A percentile compares a stretch with the other conserved stretches of the same genome.
Evolutionary conservation across 2,797 vertebrate species (phyloP).

Genomic region (Bovichtus variegatus): DNA sequence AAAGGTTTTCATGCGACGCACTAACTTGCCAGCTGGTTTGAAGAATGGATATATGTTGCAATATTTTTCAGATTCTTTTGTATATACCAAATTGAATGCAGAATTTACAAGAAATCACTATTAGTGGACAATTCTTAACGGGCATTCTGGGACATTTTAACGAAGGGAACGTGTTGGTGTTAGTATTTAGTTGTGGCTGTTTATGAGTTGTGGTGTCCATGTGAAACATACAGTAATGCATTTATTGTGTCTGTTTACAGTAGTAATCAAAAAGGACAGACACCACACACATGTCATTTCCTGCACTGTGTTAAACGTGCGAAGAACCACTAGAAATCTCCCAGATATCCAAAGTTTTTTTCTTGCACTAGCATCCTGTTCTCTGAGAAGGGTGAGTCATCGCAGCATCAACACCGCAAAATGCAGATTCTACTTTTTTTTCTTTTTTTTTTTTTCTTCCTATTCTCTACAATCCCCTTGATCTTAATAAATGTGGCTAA

Average conservation of each 20-base stretch:
- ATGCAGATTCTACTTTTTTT: slow-evolving; percentile 27
- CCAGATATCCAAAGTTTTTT: slow-evolving; percentile 17
- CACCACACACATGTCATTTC: slow-evolving; percentile 24
- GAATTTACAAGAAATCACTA: not conserved
- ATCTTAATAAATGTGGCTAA: slow-evolving; percentile 41
- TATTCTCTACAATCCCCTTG: slow-evolving; percentile 11
- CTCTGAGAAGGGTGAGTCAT: slow-evolving; percentile 40
- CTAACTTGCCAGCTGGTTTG: not conserved
- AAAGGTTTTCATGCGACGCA: not conserved
- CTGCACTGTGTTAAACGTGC: not conserved
- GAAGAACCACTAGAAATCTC: not conserved
- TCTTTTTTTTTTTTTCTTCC: no score
- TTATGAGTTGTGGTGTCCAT: no score
- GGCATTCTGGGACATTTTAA: no score
- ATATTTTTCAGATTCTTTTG: no score
- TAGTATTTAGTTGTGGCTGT: no score
- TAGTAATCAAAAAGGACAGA: slow-evolving; percentile 13
- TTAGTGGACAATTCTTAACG: not conserved
- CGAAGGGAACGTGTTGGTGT: no score
- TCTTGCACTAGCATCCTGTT: slow-evolving; percentile 4
- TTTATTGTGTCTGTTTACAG: not conserved
- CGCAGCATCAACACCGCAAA: slow-evolving; percentile 19
- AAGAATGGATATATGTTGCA: not conserved
- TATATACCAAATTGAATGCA: not conserved
- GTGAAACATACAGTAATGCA: not conserved